phyloP scores from a whole-genome alignment of 2,888 invertebrate species.

The Agrochola circellaris region DNA sequence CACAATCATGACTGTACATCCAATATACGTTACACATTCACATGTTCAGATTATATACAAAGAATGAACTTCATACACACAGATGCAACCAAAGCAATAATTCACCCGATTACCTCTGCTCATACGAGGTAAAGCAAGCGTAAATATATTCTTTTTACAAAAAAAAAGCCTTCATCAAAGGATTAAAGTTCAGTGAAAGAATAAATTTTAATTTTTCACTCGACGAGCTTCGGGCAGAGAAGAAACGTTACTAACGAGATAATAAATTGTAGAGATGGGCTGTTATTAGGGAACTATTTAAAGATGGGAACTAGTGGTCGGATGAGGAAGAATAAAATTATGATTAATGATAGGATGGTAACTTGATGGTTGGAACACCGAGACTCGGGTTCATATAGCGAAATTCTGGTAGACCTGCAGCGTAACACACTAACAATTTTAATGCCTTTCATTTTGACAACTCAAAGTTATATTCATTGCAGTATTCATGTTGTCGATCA shows the following conservation, averaged over 20 bases:
- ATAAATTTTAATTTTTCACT: conserved; percentile 62
- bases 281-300: conserved; percentile 50
- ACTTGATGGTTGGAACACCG: background rate
- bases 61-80: background rate
- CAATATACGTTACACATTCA: background rate
- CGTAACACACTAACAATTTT: background rate
- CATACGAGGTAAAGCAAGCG: conserved; percentile 31
- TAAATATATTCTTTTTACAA: conserved; percentile 19
- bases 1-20: background rate
- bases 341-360: conserved; percentile 38
- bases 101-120: conserved; percentile 42
- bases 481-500: background rate
- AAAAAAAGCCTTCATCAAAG: conserved; percentile 46
- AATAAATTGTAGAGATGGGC: conserved; percentile 49
- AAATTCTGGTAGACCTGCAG: too few species aligned
- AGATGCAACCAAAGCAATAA: conserved; percentile 22
- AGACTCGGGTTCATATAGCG: background rate
- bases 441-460: background rate
- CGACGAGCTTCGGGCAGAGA: conserved; percentile 38
- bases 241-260: conserved; percentile 59
- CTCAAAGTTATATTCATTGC: background rate
- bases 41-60: background rate
- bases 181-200: conserved; percentile 57
- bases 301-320: conserved; percentile 22
- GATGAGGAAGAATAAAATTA: conserved; percentile 8